Evolutionary conservation across 1,140 invertebrate species (phyloP), one percentile per base, ranked within the genome.

Genomic region (Drosophila tani): DNA sequence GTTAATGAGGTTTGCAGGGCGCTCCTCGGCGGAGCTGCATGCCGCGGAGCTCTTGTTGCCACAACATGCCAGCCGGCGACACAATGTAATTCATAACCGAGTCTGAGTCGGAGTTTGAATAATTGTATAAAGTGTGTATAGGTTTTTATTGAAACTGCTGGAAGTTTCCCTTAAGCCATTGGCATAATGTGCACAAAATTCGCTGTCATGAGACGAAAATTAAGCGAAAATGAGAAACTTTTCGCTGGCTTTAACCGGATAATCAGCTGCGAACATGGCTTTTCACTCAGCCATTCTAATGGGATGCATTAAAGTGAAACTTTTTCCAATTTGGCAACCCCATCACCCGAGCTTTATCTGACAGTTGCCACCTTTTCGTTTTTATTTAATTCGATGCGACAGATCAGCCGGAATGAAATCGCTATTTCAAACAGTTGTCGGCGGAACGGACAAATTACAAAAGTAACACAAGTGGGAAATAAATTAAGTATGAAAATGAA

Each of bases 201-300:
- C 3, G 11, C 21, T 50, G 11, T 4, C 38, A 59, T 45, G 40
- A 6, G 12, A 14, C 11, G n/a, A 29, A 43, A 71, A 59, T 71
- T 45, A 56, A 71, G 21, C 47, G 19, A 58, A 49, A 49, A 58
- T 24, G 27, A 8, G 6, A 32, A 71, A 73, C 51, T 71, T 73
- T 70, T 40, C 35, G 43, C 14, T 38, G 53, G 69, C 50, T 67
- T 68, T 68, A 27, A 38, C 7, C 29, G 62, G 69, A 63, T 83
- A 75, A 69, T 82, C 64, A 64, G 43, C 29, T 41, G 38, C 55
- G 47, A 79, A 80, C 81, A 83, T 50, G 64, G 45, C 45, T 84
- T 83, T 81, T 56, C 70, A 80, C 76, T 83, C 69, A 75, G 45
- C 46, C 17, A 40, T 47, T 50, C 53, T 71, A 75, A 58, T 76